phyloP scores from a whole-genome alignment of 2,797 vertebrate species.

The Allobates femoralis region DNA sequence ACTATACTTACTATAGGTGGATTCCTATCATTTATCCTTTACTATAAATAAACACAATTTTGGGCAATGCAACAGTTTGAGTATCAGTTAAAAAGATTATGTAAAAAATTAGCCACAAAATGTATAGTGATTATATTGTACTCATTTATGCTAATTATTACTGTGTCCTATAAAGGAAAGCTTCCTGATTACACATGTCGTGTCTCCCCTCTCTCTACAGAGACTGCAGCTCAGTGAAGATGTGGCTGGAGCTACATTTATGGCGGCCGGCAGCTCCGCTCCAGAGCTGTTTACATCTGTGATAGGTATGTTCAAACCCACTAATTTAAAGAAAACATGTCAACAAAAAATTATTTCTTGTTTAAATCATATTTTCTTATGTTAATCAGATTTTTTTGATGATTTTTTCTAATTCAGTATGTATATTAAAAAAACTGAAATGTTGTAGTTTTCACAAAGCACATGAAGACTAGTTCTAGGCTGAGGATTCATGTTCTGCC shows the following conservation, averaged over 20 bases:
- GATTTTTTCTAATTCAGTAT: no score
- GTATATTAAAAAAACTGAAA: no score
- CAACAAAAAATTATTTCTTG: neutral
- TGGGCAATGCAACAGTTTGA: neutral
- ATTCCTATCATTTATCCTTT: neutral
- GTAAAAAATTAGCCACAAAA: neutral
- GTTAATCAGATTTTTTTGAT: no score
- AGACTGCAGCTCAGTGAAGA: slow-evolving; percentile 94
- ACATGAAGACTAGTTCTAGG: no score
- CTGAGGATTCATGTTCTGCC: no score
- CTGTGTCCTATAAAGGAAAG: neutral
- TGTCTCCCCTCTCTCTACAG: slow-evolving; percentile 73
- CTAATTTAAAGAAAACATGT: neutral
- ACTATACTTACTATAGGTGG: no score
- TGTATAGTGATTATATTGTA: neutral
- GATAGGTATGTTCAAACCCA: slow-evolving; percentile 83
- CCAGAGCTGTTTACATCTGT: slow-evolving; percentile 98
- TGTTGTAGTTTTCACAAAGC: no score
- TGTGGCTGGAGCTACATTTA: slow-evolving; percentile 96
- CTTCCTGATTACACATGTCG: neutral
- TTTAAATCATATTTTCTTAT: no score
- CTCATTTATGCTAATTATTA: neutral
- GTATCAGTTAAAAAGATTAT: neutral
- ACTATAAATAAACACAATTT: neutral
- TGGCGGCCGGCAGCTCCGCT: slow-evolving; percentile 97